These are phyloP conservation scores for Darevskia mixta DNA, from an alignment of 2,797 vertebrate species.

Conservation along the genomic window DNA sequence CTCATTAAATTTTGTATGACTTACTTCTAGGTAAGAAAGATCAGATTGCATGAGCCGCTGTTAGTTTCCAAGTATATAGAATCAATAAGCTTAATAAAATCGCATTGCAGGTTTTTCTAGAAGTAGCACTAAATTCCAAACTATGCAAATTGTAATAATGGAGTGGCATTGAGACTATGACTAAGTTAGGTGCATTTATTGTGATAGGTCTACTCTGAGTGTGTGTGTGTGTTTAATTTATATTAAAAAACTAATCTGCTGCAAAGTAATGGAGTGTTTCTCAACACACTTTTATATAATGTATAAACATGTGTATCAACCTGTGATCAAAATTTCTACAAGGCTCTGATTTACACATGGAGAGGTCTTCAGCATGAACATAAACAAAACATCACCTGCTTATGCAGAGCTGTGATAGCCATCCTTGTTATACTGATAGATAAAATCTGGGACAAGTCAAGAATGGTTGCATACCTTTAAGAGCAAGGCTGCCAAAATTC, in stretches of 20 bases:
- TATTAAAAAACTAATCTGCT: background rate
- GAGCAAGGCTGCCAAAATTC: background rate
- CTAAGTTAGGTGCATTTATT: too few relatives aligned
- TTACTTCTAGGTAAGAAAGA: background rate
- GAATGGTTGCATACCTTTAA: background rate
- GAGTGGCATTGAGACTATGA: too few relatives aligned
- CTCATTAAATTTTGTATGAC: background rate
- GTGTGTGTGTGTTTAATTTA: too few relatives aligned
- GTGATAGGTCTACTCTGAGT: too few relatives aligned
- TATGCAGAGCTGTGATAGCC: background rate
- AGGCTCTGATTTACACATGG: background rate
- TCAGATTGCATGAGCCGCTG: background rate
- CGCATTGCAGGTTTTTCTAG: background rate
- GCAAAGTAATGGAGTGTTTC: background rate
- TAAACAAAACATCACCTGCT: background rate
- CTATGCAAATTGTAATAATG: background rate
- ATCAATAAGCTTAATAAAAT: background rate
- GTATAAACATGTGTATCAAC: too few relatives aligned
- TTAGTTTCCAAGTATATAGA: background rate
- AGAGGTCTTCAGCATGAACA: background rate
- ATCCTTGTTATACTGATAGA: background rate
- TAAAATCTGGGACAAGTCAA: slow-evolving; percentile 13
- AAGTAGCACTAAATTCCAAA: background rate
- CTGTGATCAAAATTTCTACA: background rate
- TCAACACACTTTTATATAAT: background rate